These are phyloP conservation scores for Gallirallus australis DNA, from an alignment of 2,797 vertebrate species.

Conservation along the genomic window DNA sequence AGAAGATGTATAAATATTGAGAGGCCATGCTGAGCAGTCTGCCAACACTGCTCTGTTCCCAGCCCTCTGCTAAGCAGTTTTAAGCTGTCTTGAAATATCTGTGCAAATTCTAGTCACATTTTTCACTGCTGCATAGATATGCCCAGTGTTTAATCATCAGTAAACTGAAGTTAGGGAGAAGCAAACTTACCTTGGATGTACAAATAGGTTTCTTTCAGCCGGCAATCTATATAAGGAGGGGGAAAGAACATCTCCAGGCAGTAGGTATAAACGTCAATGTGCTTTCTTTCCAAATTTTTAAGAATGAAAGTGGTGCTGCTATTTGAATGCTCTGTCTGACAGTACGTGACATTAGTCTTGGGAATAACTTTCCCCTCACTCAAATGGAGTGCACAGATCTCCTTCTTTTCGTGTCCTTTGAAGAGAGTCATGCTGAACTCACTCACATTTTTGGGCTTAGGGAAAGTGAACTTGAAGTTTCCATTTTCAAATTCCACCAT, in stretches of 20 bases:
- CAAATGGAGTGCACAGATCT: conserved; percentile 72
- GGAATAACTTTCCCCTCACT: background rate
- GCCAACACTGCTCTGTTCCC: background rate
- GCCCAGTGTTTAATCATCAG: background rate
- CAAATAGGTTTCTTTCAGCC: conserved; percentile 71
- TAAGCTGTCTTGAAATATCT: background rate
- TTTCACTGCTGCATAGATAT: background rate
- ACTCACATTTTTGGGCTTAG: conserved; percentile 50
- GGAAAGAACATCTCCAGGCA: conserved; percentile 72
- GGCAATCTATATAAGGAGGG: conserved; percentile 66
- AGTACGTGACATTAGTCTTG: conserved; percentile 40
- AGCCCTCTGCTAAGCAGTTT: background rate
- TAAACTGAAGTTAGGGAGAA: background rate
- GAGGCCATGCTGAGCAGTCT: background rate
- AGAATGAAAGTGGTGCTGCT: conserved; percentile 73
- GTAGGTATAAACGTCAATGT: conserved; percentile 73
- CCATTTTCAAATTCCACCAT: conserved; percentile 65
- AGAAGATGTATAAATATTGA: background rate
- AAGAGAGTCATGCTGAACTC: conserved; percentile 76
- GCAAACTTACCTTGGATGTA: conserved; percentile 77
- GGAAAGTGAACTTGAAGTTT: conserved; percentile 71
- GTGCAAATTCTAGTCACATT: background rate
- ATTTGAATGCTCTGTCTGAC: conserved; percentile 51
- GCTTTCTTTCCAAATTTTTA: conserved; percentile 67
- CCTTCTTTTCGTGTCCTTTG: conserved; percentile 46